These are phyloP conservation scores for Ectobius pallidus DNA, from an alignment of 2,888 invertebrate genomes.

Conservation along the genomic window DNA sequence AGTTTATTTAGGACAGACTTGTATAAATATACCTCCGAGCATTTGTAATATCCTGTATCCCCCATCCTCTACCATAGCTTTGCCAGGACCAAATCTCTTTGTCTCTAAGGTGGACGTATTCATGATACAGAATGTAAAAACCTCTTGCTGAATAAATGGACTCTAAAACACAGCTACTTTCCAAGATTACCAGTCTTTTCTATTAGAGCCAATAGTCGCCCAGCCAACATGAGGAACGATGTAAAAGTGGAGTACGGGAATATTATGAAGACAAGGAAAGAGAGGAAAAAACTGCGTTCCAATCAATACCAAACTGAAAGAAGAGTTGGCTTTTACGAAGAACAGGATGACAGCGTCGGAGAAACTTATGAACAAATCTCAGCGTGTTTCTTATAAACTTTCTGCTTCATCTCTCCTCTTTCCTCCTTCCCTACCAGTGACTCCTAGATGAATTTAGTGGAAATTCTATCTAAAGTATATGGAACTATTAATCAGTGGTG, in stretches of 20 bases:
- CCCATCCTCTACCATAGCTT: background rate
- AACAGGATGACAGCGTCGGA: background rate
- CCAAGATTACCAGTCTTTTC: conserved; percentile 15
- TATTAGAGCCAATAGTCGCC: background rate
- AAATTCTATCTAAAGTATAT: no score
- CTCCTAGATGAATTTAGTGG: background rate
- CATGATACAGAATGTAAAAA: background rate
- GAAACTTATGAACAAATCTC: background rate
- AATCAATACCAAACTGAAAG: conserved; percentile 3
- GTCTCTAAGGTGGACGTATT: conserved; percentile 7
- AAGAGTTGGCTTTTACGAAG: background rate
- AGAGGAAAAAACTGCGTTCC: background rate
- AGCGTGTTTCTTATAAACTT: background rate
- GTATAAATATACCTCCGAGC: background rate
- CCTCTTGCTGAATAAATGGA: conserved; percentile 7
- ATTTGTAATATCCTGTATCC: background rate
- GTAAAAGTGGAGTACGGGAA: background rate
- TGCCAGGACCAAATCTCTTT: background rate
- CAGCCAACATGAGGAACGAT: background rate
- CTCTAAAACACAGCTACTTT: conserved; percentile 10
- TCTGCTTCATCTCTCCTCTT: background rate
- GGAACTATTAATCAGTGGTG: no score
- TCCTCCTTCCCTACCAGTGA: background rate
- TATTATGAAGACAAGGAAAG: background rate
- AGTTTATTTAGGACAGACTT: background rate